Conservation (phyloP, 2,113 vertebrate species). For the Anser brachyrhynchus region DNA sequence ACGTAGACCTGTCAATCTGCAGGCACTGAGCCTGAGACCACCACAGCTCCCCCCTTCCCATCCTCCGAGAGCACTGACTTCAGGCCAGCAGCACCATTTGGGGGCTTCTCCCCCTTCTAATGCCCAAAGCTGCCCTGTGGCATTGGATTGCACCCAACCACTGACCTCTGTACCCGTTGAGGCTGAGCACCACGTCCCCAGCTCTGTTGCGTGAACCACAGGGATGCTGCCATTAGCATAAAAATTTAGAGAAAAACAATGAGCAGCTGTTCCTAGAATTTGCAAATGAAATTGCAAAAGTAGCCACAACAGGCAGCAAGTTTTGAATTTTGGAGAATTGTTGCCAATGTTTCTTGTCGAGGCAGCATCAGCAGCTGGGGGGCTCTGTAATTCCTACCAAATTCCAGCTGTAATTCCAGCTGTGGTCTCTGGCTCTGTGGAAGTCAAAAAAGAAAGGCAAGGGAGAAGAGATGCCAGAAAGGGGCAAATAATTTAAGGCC, state of each 20-base stretch:
- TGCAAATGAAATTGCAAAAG: neutral
- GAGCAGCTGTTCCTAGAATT: neutral
- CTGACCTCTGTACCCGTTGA: neutral
- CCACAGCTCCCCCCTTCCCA: neutral
- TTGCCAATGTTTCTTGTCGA: neutral
- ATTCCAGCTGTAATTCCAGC: neutral
- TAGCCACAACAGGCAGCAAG: neutral
- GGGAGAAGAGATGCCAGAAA: neutral
- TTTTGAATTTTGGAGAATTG: neutral
- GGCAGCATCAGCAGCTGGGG: neutral
- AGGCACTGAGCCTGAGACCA: neutral
- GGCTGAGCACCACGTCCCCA: rapidly evolving
- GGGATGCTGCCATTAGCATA: neutral
- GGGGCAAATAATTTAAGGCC: neutral
- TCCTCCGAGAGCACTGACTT: no score
- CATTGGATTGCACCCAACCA: neutral
- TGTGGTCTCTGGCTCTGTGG: neutral
- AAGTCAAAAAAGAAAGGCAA: neutral
- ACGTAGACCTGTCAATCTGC: neutral
- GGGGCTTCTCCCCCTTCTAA: neutral
- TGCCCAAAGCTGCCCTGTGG: neutral
- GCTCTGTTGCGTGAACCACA: neutral
- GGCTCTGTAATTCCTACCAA: neutral
- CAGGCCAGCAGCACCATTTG: neutral
- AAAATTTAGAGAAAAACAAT: neutral